phyloP scores from a whole-genome alignment of 2,888 invertebrate genomes.

The Strigamia crassipes region DNA sequence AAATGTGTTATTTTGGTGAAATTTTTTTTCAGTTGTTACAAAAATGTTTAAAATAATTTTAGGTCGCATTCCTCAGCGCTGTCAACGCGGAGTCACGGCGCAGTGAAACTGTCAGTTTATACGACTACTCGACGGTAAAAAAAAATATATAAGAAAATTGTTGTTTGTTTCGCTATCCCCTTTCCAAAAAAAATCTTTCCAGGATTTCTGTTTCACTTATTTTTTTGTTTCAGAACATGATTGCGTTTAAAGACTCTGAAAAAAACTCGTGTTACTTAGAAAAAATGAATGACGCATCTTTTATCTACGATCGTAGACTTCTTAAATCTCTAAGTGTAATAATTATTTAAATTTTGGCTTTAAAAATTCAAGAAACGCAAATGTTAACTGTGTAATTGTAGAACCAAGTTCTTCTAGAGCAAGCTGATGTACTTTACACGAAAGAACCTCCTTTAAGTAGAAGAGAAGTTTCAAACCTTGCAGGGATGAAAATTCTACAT shows the following conservation, averaged over 20 bases:
- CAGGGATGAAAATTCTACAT: conserved; percentile 5
- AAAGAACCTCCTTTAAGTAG: neutral
- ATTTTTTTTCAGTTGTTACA: neutral
- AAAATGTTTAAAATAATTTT: neutral
- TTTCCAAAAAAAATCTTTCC: neutral
- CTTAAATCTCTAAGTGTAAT: conserved; percentile 29
- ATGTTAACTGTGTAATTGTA: neutral
- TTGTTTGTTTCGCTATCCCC: neutral
- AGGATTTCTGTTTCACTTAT: neutral
- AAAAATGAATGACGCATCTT: conserved; percentile 35
- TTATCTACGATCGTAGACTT: conserved; percentile 37
- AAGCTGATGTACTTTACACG: neutral
- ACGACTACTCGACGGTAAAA: conserved; percentile 41
- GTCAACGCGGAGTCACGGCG: neutral
- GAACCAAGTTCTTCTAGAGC: conserved; percentile 45
- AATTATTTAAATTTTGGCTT: neutral
- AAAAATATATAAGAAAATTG: neutral
- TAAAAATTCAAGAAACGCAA: neutral
- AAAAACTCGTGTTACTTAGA: conserved; percentile 44
- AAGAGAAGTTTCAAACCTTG: conserved; percentile 16
- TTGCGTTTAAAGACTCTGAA: conserved; percentile 36
- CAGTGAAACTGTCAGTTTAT: conserved; percentile 29
- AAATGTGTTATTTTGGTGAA: conserved; percentile 27
- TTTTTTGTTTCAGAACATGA: conserved; percentile 18
- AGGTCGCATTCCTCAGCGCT: conserved; percentile 1